phyloP scores from a whole-genome alignment of 1,140 invertebrate genomes.

The Magallana gigas region DNA sequence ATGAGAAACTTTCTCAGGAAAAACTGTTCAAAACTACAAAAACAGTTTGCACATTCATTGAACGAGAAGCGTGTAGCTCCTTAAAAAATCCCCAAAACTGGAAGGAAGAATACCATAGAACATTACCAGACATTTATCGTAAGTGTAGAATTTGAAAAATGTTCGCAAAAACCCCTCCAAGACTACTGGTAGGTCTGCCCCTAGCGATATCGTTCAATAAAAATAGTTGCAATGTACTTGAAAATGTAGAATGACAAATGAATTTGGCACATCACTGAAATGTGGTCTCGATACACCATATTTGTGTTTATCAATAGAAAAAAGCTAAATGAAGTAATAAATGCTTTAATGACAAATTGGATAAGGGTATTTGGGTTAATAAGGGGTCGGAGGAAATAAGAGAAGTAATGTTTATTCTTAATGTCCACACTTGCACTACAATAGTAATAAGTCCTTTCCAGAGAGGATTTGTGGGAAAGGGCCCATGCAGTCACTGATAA shows the following conservation, averaged over 20 bases:
- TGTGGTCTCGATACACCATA: slow-evolving; percentile 42
- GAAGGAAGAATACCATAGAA: slow-evolving; percentile 19
- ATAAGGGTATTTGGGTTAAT: slow-evolving; percentile 51
- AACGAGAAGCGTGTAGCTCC: background rate
- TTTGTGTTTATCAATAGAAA: background rate
- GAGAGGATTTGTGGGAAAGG: too few species aligned
- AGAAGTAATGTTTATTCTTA: too few species aligned
- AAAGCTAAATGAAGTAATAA: slow-evolving; percentile 13
- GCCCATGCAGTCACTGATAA: too few species aligned
- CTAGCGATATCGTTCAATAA: slow-evolving; percentile 54
- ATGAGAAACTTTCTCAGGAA: slow-evolving; percentile 4
- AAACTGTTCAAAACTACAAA: slow-evolving; percentile 33
- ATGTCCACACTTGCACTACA: too few species aligned
- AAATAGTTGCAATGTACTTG: slow-evolving; percentile 50
- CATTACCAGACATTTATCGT: slow-evolving; percentile 36
- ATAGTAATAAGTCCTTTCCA: too few species aligned
- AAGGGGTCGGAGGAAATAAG: too few species aligned
- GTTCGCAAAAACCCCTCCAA: slow-evolving; percentile 49
- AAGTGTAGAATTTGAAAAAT: slow-evolving; percentile 57
- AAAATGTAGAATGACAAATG: slow-evolving; percentile 34
- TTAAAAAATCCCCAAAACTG: slow-evolving; percentile 22
- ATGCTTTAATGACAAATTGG: slow-evolving; percentile 43
- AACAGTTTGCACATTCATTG: slow-evolving; percentile 43
- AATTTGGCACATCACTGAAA: slow-evolving; percentile 46
- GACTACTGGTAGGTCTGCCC: slow-evolving; percentile 33